Evolutionary conservation across 2,113 vertebrate genomes (phyloP), one percentile per base, ranked within the genome.

Genomic region (Piprites chloris): DNA sequence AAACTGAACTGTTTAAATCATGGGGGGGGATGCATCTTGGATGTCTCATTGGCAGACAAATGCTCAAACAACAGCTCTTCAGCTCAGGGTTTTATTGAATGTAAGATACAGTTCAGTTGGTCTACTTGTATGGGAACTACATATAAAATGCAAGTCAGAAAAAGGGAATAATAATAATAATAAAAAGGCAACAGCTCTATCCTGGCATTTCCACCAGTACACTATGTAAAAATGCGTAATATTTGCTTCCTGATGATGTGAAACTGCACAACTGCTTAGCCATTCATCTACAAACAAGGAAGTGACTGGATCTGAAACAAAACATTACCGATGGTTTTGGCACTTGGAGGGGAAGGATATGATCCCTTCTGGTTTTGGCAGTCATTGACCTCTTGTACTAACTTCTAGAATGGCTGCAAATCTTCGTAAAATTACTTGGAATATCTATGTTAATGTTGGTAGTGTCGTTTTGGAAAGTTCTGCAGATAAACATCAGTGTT

Each of bases 401-500:
- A 62, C 37, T 85, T 95, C 41, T 39, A 94, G 58, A 86, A 85
- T 80, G 67, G 59, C 32, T 79, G n/a, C 46, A 87, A 62, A 88
- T 97, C 75, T 85, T 79, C n/a, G 39, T 80, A 58, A 95, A 93
- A 80, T 62, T 68, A 56, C 79, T 73, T 88, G 26, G 23, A 62
- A 76, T 90, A 85, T 66, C 44, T 69, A 0, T 66, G 71, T n/a
- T 90, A 55, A 66, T 27, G 27, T 69, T 46, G n/a, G 22, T 61
- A n/a, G 32, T 33, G 27, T 62, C 12, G 10, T 56, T 93, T 62
- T 77, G 41, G 46, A 87, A 65, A 50, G 33, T 69, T 89, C n/a
- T 92, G 65, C 24, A 56, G 68, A 46, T 80, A 69, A 63, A 63
- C 23, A 19, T 52, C 17, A 68, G 17, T 66, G 41, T 66, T 88